Conservation (phyloP, 2,113 vertebrate genomes). For the Porphyrio hochstetteri region DNA sequence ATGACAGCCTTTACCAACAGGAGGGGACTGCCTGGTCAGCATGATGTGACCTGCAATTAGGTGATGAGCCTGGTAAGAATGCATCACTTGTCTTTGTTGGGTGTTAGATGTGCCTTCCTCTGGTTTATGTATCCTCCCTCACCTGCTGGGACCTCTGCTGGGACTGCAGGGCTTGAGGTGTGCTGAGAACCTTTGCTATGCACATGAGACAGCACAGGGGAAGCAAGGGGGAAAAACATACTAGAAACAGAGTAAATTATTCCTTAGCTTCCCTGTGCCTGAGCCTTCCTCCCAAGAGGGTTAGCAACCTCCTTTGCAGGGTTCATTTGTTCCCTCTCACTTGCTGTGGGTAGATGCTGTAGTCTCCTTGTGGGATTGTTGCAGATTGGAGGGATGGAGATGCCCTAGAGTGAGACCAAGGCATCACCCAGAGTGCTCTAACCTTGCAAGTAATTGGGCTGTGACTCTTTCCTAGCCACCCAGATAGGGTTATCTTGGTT, state of each 20-base stretch:
- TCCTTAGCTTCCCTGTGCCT: neutral
- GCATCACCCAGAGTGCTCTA: neutral
- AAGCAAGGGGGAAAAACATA: neutral
- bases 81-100: neutral
- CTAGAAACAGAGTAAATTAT: neutral
- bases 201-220: neutral
- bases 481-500: neutral
- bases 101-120: conserved; percentile 21
- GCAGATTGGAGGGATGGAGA: neutral
- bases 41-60: neutral
- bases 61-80: neutral
- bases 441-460: neutral
- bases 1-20: neutral
- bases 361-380: neutral
- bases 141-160: neutral
- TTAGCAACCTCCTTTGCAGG: neutral
- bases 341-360: neutral
- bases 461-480: neutral
- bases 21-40: neutral
- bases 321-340: neutral
- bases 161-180: neutral
- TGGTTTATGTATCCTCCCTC: neutral
- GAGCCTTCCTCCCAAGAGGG: neutral
- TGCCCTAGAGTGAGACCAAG: neutral
- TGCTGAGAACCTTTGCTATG: neutral